A percentile compares a stretch with the other conserved stretches of the same genome.
These are phyloP conservation scores for Leptopilina syphax DNA, from an alignment of 2,888 invertebrate genomes.

Conservation along the genomic window DNA sequence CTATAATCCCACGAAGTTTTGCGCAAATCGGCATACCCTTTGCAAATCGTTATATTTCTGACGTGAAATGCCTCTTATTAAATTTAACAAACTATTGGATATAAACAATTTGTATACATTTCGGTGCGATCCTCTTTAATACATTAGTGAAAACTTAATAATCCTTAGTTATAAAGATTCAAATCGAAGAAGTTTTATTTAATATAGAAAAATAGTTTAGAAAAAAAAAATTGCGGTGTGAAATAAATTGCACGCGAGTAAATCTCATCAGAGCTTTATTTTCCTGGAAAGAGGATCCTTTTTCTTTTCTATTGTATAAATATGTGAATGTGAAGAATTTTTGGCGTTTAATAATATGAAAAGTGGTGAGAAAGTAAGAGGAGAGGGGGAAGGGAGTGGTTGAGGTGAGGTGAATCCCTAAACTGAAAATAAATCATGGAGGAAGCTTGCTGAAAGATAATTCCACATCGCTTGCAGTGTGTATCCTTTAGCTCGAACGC, in stretches of 20 bases:
- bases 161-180: no score
- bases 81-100: no score
- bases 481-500: conserved; percentile 29
- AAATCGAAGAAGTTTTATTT: no score
- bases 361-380: no score
- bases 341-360: not conserved
- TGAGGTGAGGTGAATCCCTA: not conserved
- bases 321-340: conserved; percentile 14
- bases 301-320: conserved; percentile 8
- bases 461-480: conserved; percentile 27
- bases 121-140: no score
- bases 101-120: no score
- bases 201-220: not conserved
- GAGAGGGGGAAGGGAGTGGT: not conserved
- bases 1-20: no score
- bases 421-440: conserved; percentile 32
- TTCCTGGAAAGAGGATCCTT: not conserved
- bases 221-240: not conserved
- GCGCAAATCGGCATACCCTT: no score
- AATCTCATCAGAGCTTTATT: conserved; percentile 15
- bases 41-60: no score
- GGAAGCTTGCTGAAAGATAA: conserved; percentile 6
- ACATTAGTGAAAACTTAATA: no score
- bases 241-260: not conserved
- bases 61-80: no score